phyloP scores from a whole-genome alignment of 2,888 invertebrate species.

The Camponotus fellah region DNA sequence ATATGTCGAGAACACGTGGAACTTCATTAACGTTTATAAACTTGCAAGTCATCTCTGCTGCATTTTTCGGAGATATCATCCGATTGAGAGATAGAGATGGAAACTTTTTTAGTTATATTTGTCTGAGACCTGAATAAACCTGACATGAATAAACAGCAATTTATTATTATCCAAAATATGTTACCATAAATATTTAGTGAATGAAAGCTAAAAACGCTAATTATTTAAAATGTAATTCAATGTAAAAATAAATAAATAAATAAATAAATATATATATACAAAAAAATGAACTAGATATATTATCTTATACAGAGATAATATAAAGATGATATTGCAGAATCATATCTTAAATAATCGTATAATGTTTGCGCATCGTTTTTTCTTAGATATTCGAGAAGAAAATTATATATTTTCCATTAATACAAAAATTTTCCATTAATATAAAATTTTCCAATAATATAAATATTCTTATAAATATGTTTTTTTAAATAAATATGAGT shows the following conservation, averaged over 20 bases:
- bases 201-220: background rate
- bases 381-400: background rate
- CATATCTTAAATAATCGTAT: background rate
- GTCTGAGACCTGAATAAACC: too few relatives aligned
- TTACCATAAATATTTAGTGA: constrained; percentile 8
- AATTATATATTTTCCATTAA: background rate
- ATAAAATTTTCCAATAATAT: too few relatives aligned
- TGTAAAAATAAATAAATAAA: background rate
- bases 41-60: background rate
- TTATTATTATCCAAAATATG: background rate
- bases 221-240: constrained; percentile 2
- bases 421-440: background rate
- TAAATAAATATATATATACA: background rate
- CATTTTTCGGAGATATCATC: background rate
- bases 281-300: background rate
- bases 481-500: background rate
- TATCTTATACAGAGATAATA: constrained; percentile 5
- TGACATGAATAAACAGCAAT: background rate
- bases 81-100: background rate
- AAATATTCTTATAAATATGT: too few relatives aligned
- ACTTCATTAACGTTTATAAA: background rate
- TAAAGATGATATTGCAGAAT: background rate
- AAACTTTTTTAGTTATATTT: background rate
- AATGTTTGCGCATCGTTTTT: background rate
- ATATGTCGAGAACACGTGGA: background rate